Conservation (phyloP, 1,140 invertebrate species). For the Philopotamus ludificatus region DNA sequence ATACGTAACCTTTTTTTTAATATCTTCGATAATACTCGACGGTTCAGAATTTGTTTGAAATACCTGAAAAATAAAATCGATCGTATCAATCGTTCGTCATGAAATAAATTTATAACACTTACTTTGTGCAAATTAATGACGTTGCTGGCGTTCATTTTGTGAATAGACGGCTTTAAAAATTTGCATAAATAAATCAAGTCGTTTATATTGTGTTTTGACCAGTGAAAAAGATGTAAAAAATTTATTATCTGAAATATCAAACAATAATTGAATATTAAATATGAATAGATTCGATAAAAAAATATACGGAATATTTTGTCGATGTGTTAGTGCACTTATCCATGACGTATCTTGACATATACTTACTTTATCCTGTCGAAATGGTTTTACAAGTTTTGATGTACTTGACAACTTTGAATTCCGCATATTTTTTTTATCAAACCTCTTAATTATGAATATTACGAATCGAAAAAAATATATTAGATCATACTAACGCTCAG, state of each 20-base stretch:
- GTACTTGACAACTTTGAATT: too few relatives aligned
- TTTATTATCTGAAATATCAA: conserved; percentile 11
- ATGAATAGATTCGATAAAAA: too few relatives aligned
- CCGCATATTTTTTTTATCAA: too few relatives aligned
- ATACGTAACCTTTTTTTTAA: conserved; percentile 14
- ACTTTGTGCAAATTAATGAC: conserved; percentile 27
- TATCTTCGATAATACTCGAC: conserved; percentile 5
- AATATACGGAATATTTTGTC: too few relatives aligned
- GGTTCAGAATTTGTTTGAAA: conserved; percentile 21
- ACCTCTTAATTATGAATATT: too few relatives aligned
- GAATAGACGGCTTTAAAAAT: conserved; percentile 1
- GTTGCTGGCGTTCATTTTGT: conserved; percentile 14
- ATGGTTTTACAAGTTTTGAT: too few relatives aligned
- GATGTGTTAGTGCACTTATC: too few relatives aligned
- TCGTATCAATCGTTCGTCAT: too few relatives aligned
- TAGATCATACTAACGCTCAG: too few relatives aligned
- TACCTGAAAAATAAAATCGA: conserved; percentile 21
- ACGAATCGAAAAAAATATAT: too few relatives aligned
- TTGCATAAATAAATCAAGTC: not conserved
- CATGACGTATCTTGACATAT: too few relatives aligned
- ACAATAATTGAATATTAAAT: not conserved
- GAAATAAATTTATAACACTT: conserved; percentile 1
- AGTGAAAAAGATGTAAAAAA: conserved; percentile 29
- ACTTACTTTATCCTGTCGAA: too few relatives aligned
- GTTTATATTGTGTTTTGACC: conserved; percentile 18